These are phyloP conservation scores for Hippocampus abdominalis DNA, from an alignment of 2,113 vertebrate genomes.

Conservation along the genomic window DNA sequence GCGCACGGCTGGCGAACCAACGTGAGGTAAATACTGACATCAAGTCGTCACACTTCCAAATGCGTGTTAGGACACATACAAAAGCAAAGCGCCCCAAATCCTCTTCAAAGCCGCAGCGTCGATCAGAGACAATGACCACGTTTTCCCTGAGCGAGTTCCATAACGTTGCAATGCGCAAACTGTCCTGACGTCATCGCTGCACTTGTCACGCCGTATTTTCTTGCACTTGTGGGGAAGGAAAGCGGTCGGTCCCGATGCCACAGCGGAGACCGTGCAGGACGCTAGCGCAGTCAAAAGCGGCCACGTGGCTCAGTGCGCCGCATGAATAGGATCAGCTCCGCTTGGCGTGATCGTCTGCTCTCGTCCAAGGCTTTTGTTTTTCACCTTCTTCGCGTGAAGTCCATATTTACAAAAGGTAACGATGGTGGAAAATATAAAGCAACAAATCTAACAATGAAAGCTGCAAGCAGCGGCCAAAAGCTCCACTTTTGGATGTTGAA, in stretches of 20 bases:
- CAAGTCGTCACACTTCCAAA: background rate
- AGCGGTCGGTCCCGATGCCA: background rate
- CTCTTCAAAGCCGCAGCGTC: constrained; percentile 55
- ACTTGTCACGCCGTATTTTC: background rate
- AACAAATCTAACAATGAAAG: background rate
- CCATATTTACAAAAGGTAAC: background rate
- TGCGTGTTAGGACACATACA: background rate
- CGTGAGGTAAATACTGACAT: background rate
- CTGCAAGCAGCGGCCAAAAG: background rate
- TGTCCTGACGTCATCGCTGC: constrained; percentile 62
- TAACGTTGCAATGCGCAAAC: constrained; percentile 45
- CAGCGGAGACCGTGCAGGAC: background rate
- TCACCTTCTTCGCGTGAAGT: background rate
- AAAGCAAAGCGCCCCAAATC: background rate
- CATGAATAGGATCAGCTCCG: background rate
- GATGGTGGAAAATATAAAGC: background rate
- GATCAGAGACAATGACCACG: constrained; percentile 47
- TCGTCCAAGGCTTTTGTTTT: background rate
- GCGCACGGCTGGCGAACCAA: background rate
- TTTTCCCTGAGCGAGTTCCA: constrained; percentile 64
- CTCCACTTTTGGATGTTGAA: background rate
- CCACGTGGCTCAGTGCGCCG: background rate
- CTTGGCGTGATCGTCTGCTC: background rate
- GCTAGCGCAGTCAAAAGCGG: background rate
- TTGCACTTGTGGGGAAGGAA: background rate